Evolutionary conservation across 2,888 invertebrate genomes (phyloP).

Genomic region (Tupiocoris notatus): DNA sequence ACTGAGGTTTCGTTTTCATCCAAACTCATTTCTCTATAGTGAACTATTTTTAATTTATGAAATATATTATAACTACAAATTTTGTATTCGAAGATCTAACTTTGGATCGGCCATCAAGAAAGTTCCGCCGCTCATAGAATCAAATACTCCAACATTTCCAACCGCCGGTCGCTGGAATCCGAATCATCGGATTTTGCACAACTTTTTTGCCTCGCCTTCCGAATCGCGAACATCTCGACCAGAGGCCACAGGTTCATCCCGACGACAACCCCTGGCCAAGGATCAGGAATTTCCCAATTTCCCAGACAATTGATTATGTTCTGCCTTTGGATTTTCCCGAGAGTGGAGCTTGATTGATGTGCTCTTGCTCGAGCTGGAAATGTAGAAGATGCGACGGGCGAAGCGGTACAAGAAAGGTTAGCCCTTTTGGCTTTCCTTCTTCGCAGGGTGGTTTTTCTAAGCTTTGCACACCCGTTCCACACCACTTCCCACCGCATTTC

Average conservation of each 20-base stretch:
- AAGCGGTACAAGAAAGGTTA: background rate
- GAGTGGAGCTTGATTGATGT: slow-evolving; percentile 43
- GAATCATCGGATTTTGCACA: background rate
- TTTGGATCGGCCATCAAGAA: too few relatives aligned
- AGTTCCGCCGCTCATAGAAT: too few relatives aligned
- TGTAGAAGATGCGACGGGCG: background rate
- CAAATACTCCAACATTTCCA: background rate
- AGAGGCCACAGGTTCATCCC: background rate
- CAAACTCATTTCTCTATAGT: too few relatives aligned
- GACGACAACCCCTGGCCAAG: slow-evolving; percentile 22
- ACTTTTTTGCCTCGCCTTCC: background rate
- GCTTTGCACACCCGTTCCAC: background rate
- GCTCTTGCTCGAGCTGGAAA: background rate
- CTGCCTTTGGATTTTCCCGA: slow-evolving; percentile 27
- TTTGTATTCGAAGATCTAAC: too few relatives aligned
- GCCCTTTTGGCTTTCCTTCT: background rate
- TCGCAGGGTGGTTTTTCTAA: background rate
- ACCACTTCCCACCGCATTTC: background rate
- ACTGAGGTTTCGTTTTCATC: too few relatives aligned
- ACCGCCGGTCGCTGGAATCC: background rate
- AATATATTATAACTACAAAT: too few relatives aligned
- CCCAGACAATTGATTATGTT: slow-evolving; percentile 44
- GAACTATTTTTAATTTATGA: too few relatives aligned
- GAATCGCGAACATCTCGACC: background rate
- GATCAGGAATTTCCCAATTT: slow-evolving; percentile 44